A percentile compares a stretch with the other conserved stretches of the same genome.
Evolutionary conservation across 1,140 invertebrate genomes (phyloP).

Genomic region (Drosophila mayri): DNA sequence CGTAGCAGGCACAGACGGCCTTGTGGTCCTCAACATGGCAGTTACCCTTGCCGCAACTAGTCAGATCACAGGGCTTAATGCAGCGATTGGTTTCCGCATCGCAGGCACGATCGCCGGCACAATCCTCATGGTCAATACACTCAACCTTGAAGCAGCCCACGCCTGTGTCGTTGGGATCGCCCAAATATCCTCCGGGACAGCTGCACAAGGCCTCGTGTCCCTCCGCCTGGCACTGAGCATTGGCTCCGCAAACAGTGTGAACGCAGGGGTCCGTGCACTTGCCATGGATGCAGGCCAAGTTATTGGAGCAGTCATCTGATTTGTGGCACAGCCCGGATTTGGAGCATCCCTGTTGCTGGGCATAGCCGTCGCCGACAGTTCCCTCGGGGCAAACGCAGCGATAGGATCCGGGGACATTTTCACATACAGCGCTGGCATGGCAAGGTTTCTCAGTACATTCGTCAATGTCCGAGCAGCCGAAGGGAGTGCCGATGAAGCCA

Average conservation of each 20-base stretch:
- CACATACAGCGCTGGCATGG: slow-evolving; percentile 91
- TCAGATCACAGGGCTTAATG: slow-evolving; percentile 91
- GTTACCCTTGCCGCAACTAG: slow-evolving; percentile 90
- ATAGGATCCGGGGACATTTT: slow-evolving; percentile 92
- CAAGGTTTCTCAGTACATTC: slow-evolving; percentile 93
- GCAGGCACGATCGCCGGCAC: slow-evolving; percentile 90
- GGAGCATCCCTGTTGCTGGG: slow-evolving; percentile 88
- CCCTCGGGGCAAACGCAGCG: slow-evolving; percentile 91
- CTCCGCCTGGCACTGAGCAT: slow-evolving; percentile 90
- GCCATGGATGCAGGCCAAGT: slow-evolving; percentile 89
- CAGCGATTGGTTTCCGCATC: slow-evolving; percentile 91
- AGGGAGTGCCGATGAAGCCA: slow-evolving; percentile 89
- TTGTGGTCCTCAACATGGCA: slow-evolving; percentile 90
- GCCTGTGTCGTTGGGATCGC: slow-evolving; percentile 90
- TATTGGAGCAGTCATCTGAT: slow-evolving; percentile 89
- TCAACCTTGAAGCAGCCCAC: slow-evolving; percentile 94
- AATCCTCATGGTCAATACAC: slow-evolving; percentile 91
- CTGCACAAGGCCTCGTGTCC: slow-evolving; percentile 90
- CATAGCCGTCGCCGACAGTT: slow-evolving; percentile 92
- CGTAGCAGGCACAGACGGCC: slow-evolving; percentile 90
- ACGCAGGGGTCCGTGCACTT: slow-evolving; percentile 92
- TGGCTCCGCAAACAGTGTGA: slow-evolving; percentile 88
- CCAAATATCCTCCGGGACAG: slow-evolving; percentile 92
- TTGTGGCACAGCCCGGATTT: slow-evolving; percentile 89
- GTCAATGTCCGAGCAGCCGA: slow-evolving; percentile 91